Percentiles rank a stretch among this genome's conserved stretches.
Evolutionary conservation across 2,797 vertebrate genomes (phyloP).

Genomic region (Lacerta viridis): DNA sequence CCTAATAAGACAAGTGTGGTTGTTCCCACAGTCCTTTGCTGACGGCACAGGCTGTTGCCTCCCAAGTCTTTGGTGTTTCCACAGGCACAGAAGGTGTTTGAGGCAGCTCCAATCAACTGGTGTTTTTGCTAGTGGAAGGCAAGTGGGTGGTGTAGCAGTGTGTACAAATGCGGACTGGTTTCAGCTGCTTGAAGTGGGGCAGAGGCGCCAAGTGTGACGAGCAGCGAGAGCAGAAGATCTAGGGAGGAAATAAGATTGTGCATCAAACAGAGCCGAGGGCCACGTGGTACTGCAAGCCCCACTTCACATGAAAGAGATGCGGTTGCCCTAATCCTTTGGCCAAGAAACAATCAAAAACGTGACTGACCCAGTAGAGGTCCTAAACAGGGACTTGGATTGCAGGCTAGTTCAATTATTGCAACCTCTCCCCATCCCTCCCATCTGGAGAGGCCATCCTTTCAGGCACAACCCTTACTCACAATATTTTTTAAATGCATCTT

Average conservation of each 20-base stretch:
- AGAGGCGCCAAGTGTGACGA: conserved; percentile 64
- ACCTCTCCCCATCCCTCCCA: neutral
- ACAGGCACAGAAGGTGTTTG: conserved; percentile 4
- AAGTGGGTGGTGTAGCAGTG: conserved; percentile 77
- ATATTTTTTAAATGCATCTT: neutral
- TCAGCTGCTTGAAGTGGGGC: conserved; percentile 65
- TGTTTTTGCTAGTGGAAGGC: neutral
- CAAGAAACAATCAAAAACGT: neutral
- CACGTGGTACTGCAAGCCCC: neutral
- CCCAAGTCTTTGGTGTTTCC: neutral
- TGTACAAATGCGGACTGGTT: conserved; percentile 72
- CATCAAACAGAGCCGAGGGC: accelerated
- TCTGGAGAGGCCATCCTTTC: neutral
- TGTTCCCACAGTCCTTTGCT: neutral
- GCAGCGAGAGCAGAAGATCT: conserved; percentile 83
- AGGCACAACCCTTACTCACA: neutral
- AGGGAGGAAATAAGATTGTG: conserved; percentile 8
- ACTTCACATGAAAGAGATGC: neutral
- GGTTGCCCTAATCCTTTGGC: neutral
- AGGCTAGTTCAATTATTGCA: neutral
- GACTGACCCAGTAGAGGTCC: neutral
- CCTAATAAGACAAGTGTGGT: conserved; percentile 1
- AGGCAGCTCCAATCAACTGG: conserved; percentile 8
- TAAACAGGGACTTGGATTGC: neutral
- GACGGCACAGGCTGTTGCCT: neutral